Conservation (phyloP, 2,113 vertebrate species). For the Hiodon tergisus region DNA sequence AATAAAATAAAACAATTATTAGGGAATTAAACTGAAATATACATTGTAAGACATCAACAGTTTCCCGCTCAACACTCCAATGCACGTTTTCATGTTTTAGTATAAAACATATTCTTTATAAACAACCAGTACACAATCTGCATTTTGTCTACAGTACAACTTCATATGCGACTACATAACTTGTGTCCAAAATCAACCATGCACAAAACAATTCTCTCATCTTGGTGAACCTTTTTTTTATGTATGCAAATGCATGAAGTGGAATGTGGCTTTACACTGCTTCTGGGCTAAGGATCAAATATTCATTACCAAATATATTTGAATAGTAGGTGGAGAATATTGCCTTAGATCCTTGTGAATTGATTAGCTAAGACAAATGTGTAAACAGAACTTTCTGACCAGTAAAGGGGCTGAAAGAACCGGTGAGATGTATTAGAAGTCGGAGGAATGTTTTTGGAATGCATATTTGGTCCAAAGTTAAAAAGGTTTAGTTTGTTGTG, state of each 20-base stretch:
- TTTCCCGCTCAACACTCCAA: constrained; percentile 50
- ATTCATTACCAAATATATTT: background rate
- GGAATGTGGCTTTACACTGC: background rate
- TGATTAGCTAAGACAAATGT: too few species aligned
- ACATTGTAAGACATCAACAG: constrained; percentile 49
- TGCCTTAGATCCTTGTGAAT: too few species aligned
- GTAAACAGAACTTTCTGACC: too few species aligned
- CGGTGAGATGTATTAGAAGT: too few species aligned
- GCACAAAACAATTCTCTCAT: constrained; percentile 30
- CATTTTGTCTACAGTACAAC: constrained; percentile 61
- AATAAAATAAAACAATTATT: constrained; percentile 29
- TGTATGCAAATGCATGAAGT: constrained; percentile 55
- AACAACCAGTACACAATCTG: constrained; percentile 64
- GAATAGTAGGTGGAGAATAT: background rate
- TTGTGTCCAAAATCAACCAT: constrained; percentile 51
- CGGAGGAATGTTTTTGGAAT: too few species aligned
- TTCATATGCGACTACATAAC: constrained; percentile 47
- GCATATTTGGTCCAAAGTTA: too few species aligned
- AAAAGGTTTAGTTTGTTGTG: too few species aligned
- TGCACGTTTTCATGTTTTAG: constrained; percentile 45
- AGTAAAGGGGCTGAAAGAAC: too few species aligned
- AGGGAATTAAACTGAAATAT: constrained; percentile 62
- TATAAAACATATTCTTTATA: constrained; percentile 53
- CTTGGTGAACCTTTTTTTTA: background rate
- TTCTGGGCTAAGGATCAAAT: background rate